Conservation (phyloP, 2,888 invertebrate genomes). For the Yponomeuta plumbellus region DNA sequence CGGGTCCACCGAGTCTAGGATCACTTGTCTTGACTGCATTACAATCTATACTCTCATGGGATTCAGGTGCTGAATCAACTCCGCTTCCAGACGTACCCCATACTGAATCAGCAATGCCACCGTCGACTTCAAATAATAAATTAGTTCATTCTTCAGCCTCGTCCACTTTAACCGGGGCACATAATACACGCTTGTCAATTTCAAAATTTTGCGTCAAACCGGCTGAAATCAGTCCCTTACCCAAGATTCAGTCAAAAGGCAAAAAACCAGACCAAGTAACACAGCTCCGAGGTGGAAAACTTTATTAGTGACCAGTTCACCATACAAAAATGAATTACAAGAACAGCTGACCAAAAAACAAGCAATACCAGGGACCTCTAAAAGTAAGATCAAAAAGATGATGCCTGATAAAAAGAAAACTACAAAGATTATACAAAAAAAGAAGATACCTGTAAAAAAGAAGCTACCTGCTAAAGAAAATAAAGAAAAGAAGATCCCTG, state of each 20-base stretch:
- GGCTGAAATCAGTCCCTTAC: not conserved
- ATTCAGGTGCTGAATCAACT: slow-evolving; percentile 11
- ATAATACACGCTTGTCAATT: not conserved
- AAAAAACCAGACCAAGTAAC: not conserved
- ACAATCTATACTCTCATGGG: not conserved
- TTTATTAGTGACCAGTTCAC: slow-evolving; percentile 2
- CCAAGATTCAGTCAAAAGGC: not conserved
- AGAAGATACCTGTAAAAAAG: no score
- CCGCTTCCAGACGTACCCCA: not conserved
- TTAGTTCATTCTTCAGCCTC: no score
- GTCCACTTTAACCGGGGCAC: no score
- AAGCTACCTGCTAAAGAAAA: no score
- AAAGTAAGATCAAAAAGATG: slow-evolving; percentile 5
- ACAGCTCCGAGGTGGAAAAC: not conserved
- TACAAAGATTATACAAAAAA: no score
- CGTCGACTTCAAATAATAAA: not conserved
- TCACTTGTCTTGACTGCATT: no score
- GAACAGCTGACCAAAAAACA: not conserved
- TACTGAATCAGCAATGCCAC: not conserved
- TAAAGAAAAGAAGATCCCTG: no score
- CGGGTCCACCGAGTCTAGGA: no score
- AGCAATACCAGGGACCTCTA: not conserved
- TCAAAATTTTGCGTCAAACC: not conserved
- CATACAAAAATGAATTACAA: slow-evolving; percentile 1
- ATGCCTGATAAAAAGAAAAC: no score